phyloP scores from a whole-genome alignment of 2,113 vertebrate species.

The Barbus barbus region DNA sequence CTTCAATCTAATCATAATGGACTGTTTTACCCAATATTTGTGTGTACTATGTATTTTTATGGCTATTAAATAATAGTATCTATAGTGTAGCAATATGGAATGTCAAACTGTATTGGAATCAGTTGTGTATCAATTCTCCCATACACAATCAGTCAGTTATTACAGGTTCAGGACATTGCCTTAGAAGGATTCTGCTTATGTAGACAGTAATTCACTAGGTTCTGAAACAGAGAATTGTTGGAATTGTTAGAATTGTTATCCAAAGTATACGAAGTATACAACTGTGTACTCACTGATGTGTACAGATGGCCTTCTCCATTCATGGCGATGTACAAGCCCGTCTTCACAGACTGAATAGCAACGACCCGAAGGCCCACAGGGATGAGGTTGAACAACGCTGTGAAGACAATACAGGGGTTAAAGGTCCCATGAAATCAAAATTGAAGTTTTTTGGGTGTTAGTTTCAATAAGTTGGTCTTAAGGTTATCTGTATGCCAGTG shows the following conservation, averaged over 20 bases:
- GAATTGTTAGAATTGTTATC: too few relatives aligned
- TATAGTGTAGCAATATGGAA: background rate
- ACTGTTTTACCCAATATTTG: background rate
- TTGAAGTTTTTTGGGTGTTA: too few relatives aligned
- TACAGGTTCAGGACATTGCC: background rate
- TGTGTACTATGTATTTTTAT: background rate
- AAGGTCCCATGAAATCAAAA: too few relatives aligned
- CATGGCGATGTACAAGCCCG: conserved; percentile 98
- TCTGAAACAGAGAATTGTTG: background rate
- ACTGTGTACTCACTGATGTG: conserved; percentile 89
- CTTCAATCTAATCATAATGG: too few relatives aligned
- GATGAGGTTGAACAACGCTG: conserved; percentile 99
- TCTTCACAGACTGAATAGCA: conserved; percentile 99
- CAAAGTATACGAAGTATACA: too few relatives aligned
- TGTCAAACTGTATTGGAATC: too few relatives aligned
- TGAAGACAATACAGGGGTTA: conserved; percentile 51
- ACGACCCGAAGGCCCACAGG: conserved; percentile 98
- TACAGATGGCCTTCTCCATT: conserved; percentile 99
- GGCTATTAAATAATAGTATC: background rate
- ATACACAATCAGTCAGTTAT: background rate
- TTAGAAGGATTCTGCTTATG: background rate
- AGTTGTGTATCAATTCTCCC: background rate
- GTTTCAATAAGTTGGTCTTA: too few relatives aligned
- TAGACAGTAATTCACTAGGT: background rate
- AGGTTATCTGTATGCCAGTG: too few relatives aligned